These are phyloP conservation scores for Zeuzera pyrina DNA, from an alignment of 2,888 invertebrate genomes.

Conservation along the genomic window DNA sequence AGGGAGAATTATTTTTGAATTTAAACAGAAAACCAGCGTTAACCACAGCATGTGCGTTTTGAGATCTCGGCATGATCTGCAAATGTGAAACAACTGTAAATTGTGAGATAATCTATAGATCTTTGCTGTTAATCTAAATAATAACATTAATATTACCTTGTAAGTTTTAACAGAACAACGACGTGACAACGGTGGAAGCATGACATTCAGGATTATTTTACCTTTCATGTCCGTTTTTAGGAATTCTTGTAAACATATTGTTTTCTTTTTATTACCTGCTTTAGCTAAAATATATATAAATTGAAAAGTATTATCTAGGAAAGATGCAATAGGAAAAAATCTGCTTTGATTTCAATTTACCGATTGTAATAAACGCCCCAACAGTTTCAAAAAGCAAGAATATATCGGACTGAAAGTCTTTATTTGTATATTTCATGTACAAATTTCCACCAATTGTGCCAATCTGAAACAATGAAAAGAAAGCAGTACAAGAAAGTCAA, in stretches of 20 bases:
- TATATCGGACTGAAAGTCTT: conserved; percentile 84
- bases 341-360: no score
- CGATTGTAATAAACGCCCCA: conserved; percentile 55
- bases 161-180: conserved; percentile 74
- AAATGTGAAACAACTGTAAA: conserved; percentile 9
- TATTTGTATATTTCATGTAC: conserved; percentile 75
- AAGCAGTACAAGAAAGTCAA: no score
- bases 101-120: not conserved
- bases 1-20: conserved; percentile 52
- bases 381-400: conserved; percentile 76
- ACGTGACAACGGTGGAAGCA: conserved; percentile 70
- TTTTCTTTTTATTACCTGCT: conserved; percentile 18
- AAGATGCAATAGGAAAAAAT: no score
- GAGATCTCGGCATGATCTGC: conserved; percentile 82
- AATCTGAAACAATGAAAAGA: conserved; percentile 48
- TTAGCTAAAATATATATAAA: conserved; percentile 33
- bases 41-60: conserved; percentile 84
- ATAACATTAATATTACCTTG: conserved; percentile 64
- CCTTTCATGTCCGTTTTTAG: conserved; percentile 75
- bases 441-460: conserved; percentile 83
- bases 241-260: conserved; percentile 65
- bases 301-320: no score
- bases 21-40: conserved; percentile 82
- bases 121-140: not conserved
- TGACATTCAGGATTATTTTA: conserved; percentile 76